These are phyloP conservation scores for Tychaedon coryphoeus DNA, from an alignment of 2,113 vertebrate species.

Conservation along the genomic window DNA sequence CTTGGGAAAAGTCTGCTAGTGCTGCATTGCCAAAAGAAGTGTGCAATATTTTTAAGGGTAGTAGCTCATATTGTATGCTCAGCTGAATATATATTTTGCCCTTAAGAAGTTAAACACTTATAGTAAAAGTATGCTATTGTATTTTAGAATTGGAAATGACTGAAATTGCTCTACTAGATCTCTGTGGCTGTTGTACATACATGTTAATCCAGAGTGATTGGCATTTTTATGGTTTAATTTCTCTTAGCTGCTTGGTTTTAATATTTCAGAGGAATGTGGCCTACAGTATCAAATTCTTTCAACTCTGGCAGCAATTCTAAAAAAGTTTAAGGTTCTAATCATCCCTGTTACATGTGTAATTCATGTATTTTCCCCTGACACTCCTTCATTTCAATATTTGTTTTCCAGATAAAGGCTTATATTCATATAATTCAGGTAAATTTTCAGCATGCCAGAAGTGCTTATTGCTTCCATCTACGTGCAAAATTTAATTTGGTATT, in stretches of 20 bases:
- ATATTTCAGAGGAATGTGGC: background rate
- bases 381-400: constrained; percentile 80
- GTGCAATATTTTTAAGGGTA: background rate
- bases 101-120: background rate
- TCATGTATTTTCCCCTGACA: constrained; percentile 67
- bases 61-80: background rate
- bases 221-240: constrained; percentile 46
- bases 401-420: constrained; percentile 91
- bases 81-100: background rate
- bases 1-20: background rate
- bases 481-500: constrained; percentile 36
- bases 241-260: background rate
- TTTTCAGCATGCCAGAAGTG: constrained; percentile 69
- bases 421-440: constrained; percentile 95
- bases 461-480: constrained; percentile 62
- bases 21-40: background rate
- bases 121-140: background rate
- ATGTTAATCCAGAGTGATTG: background rate
- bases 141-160: background rate
- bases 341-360: constrained; percentile 57
- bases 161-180: background rate
- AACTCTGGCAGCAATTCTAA: background rate
- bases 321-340: constrained; percentile 28
- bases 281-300: background rate
- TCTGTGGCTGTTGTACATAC: background rate